Evolutionary conservation across 2,797 vertebrate genomes (phyloP), one percentile per base, ranked within the genome.

Genomic region (Choloepus didactylus): DNA sequence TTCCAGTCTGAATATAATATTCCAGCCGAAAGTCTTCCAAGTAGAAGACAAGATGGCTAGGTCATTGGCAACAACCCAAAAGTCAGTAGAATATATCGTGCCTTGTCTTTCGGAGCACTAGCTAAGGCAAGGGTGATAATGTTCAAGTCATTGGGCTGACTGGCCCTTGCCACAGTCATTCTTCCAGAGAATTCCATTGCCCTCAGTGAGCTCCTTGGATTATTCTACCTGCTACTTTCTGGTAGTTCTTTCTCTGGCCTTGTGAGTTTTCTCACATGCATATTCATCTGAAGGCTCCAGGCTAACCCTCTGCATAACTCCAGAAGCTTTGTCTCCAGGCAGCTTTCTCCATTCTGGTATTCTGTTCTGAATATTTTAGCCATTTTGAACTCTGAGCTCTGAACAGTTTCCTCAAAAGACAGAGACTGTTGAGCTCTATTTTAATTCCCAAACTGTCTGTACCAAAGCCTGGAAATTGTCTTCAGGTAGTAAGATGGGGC

Each of bases 271-370:
- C 35, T 25, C 69, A 35, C 23, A 85, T 7, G 10, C 18, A 16
- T 16, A 51, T 6, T 44, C 67, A 79, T 21, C 35, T 87, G 23
- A 77, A 67, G 18, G 14, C 1, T 62, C 5, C n/a, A 4, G 4
- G 5, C 2, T 18, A 2, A 3, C 0, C 6, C 11, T 59, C 6
- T 86, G 16, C 25, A 1, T 38, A 9, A 56, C 14, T 83, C 15
- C 14, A 70, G 23, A 12, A 7, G 2, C 29, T 77, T 56, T 56
- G 14, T 77, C 7, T 3, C 44, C 51, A 14, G 18, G 46, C 29
- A 49, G 44, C 3, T 14, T 16, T 44, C 73, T 51, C 41, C 27
- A 49, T 76, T 76, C 29, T 76, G 29, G 7, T 51, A 31, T 31
- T 31, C 31, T 15, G 73, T 49, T 29, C 15, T 51, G 31, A 16